Evolutionary conservation across 2,888 invertebrate genomes (phyloP).

Genomic region (Diaperis boleti): DNA sequence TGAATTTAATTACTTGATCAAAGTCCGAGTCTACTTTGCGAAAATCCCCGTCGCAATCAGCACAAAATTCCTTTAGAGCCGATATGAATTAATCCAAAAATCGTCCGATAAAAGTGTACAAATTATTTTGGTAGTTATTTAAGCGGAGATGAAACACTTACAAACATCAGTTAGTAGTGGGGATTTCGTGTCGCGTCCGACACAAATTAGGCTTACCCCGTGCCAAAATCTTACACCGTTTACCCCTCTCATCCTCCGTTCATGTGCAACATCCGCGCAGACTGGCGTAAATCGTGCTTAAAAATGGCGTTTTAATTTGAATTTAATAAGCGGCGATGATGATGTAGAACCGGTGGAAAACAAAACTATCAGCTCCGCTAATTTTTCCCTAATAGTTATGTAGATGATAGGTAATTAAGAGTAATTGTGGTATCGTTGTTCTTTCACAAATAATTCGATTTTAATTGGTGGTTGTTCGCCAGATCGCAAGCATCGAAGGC

Average conservation of each 20-base stretch:
- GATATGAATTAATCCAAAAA: too few species aligned
- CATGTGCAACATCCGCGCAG: too few species aligned
- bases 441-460: slow-evolving; percentile 19
- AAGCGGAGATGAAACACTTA: too few species aligned
- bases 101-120: too few species aligned
- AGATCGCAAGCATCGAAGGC: too few species aligned
- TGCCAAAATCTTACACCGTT: background rate
- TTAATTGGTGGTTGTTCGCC: slow-evolving; percentile 3
- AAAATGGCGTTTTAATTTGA: slow-evolving; percentile 25
- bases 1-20: too few species aligned
- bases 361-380: slow-evolving; percentile 11
- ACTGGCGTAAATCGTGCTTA: slow-evolving; percentile 11
- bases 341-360: slow-evolving; percentile 3
- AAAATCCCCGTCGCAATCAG: too few species aligned
- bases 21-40: too few species aligned
- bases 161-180: too few species aligned
- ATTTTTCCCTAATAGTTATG: slow-evolving; percentile 10
- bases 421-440: slow-evolving; percentile 17
- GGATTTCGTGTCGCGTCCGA: too few species aligned
- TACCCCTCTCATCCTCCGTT: background rate
- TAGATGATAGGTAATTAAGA: slow-evolving; percentile 15
- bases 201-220: background rate
- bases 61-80: too few species aligned
- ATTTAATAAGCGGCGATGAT: slow-evolving; percentile 14
- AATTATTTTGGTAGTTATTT: too few species aligned